A percentile compares a stretch with the other conserved stretches of the same genome.
Conservation (phyloP, 2,797 vertebrate species). For the Mormyrus hasselquistii region DNA sequence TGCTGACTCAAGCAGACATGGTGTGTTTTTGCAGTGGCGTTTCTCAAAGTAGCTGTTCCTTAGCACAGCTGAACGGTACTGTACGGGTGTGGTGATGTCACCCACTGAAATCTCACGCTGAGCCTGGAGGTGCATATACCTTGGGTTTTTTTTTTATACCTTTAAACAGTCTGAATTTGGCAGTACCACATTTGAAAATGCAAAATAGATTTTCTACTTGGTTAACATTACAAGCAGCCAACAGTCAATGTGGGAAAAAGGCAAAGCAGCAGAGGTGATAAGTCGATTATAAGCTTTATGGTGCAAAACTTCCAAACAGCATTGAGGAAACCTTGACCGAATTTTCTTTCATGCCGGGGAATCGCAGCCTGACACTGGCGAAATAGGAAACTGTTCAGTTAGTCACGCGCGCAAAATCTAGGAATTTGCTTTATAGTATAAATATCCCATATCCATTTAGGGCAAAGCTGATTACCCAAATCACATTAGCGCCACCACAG, state of each 20-base stretch:
- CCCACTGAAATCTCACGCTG: neutral
- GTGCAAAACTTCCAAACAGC: neutral
- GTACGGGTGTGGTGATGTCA: neutral
- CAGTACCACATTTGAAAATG: neutral
- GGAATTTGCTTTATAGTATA: constrained; percentile 22
- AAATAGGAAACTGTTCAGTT: constrained; percentile 18
- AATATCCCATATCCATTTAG: constrained; percentile 29
- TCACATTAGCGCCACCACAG: constrained; percentile 28
- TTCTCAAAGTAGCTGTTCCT: constrained; percentile 22
- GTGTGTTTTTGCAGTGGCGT: constrained; percentile 34
- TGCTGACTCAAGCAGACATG: constrained; percentile 30
- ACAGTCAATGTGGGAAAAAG: neutral
- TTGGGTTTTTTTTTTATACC: neutral
- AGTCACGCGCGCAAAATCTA: constrained; percentile 6
- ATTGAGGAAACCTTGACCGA: neutral
- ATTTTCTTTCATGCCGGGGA: constrained; percentile 2
- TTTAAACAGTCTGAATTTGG: neutral
- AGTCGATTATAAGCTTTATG: neutral
- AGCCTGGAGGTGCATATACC: neutral
- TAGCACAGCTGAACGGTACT: neutral
- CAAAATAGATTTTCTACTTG: neutral
- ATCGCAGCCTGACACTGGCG: constrained; percentile 1
- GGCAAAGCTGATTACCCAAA: constrained; percentile 27
- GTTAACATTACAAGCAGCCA: constrained; percentile 2
- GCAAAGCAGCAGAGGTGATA: neutral